A percentile compares a stretch with the other conserved stretches of the same genome.
Evolutionary conservation across 2,888 invertebrate species (phyloP).

Genomic region (Chrysodeixis includens): DNA sequence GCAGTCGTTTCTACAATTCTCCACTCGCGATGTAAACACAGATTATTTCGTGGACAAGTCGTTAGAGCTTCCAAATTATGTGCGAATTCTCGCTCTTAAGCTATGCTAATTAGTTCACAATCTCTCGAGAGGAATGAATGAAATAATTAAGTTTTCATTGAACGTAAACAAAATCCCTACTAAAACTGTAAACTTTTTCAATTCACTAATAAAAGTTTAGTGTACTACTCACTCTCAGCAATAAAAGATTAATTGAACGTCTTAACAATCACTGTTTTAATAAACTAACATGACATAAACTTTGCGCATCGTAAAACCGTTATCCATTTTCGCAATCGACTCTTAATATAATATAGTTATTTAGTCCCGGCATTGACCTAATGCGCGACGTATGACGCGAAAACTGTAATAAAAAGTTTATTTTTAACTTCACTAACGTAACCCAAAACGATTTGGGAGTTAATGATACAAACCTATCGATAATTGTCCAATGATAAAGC

Average conservation of each 20-base stretch:
- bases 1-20: not conserved
- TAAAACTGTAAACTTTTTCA: not conserved
- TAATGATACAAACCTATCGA: conserved; percentile 23
- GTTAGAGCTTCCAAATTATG: not conserved
- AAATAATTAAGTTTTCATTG: not conserved
- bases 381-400: conserved; percentile 27
- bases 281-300: not conserved
- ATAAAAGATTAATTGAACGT: not conserved
- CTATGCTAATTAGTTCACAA: not conserved
- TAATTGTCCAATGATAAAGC: conserved; percentile 49
- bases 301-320: conserved; percentile 10
- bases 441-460: conserved; percentile 18
- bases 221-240: not conserved
- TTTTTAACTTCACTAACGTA: conserved; percentile 27
- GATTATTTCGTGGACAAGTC: not conserved
- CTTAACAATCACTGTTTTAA: not conserved
- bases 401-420: conserved; percentile 38
- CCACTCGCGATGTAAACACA: not conserved
- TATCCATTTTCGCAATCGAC: conserved; percentile 30
- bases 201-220: not conserved
- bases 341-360: conserved; percentile 34
- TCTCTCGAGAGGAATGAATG: not conserved
- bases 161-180: not conserved
- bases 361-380: conserved; percentile 49
- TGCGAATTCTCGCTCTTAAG: not conserved